phyloP scores from a whole-genome alignment of 2,888 invertebrate species.

The Frankliniella intonsa region DNA sequence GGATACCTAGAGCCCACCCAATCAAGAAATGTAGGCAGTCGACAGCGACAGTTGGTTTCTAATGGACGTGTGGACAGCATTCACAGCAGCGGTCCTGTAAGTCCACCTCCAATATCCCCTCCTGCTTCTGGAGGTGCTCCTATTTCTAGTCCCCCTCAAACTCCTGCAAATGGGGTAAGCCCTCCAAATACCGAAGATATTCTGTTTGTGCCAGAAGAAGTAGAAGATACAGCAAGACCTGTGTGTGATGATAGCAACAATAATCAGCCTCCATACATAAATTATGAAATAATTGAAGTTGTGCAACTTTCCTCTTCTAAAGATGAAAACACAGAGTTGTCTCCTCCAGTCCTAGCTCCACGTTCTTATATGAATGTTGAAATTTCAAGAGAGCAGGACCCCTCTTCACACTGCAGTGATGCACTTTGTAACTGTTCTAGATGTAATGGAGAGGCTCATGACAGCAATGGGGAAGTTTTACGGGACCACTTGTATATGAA shows the following conservation, averaged over 20 bases:
- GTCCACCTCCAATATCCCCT: conserved; percentile 46
- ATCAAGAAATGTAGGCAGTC: conserved; percentile 29
- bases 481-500: conserved; percentile 46
- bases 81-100: conserved; percentile 42
- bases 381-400: conserved; percentile 42
- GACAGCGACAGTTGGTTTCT: neutral
- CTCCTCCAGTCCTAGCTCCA: conserved; percentile 37
- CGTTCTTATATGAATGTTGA: conserved; percentile 46
- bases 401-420: conserved; percentile 37
- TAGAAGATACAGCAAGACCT: neutral
- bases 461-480: neutral
- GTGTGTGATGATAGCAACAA: conserved; percentile 17
- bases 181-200: conserved; percentile 29
- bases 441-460: neutral
- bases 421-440: conserved; percentile 41
- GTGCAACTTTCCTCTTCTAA: neutral
- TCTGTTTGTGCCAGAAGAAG: neutral
- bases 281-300: conserved; percentile 20
- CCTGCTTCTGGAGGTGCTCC: conserved; percentile 55
- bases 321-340: conserved; percentile 36
- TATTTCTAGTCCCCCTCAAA: conserved; percentile 40
- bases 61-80: conserved; percentile 9
- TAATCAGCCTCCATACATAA: neutral
- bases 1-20: conserved; percentile 38
- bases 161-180: neutral